These are phyloP conservation scores for Volucella inanis DNA, from an alignment of 2,888 invertebrate genomes.

Conservation along the genomic window DNA sequence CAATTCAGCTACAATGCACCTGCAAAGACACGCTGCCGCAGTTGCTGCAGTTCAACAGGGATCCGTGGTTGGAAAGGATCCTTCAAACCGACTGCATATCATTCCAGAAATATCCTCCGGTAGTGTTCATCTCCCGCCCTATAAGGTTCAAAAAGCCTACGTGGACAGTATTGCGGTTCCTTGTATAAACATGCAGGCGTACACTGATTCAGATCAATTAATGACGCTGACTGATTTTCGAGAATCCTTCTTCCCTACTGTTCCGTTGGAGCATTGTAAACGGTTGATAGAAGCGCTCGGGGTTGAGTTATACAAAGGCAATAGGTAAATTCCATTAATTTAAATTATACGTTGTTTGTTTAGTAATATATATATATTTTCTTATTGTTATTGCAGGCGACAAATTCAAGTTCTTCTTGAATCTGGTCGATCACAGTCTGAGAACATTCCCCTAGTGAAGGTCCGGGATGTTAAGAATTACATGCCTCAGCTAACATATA, in stretches of 20 bases:
- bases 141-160: constrained; percentile 91
- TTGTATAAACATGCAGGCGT: constrained; percentile 94
- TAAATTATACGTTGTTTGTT: neutral
- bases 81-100: constrained; percentile 84
- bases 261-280: constrained; percentile 89
- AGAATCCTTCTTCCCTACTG: constrained; percentile 90
- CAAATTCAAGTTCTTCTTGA: constrained; percentile 91
- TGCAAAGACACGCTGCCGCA: constrained; percentile 82
- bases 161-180: constrained; percentile 92
- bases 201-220: constrained; percentile 90
- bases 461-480: constrained; percentile 92
- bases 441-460: constrained; percentile 90
- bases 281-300: constrained; percentile 91
- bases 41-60: constrained; percentile 77
- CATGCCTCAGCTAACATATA: constrained; percentile 94
- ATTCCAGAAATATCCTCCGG: constrained; percentile 88
- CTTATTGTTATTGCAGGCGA: constrained; percentile 83
- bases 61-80: constrained; percentile 77
- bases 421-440: constrained; percentile 89
- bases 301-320: constrained; percentile 91
- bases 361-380: neutral
- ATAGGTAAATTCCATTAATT: constrained; percentile 86
- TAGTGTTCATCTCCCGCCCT: constrained; percentile 89
- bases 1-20: constrained; percentile 83
- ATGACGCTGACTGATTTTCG: constrained; percentile 93